Conservation (phyloP, 2,888 invertebrate species). For the Flabesymbios commensalis region DNA sequence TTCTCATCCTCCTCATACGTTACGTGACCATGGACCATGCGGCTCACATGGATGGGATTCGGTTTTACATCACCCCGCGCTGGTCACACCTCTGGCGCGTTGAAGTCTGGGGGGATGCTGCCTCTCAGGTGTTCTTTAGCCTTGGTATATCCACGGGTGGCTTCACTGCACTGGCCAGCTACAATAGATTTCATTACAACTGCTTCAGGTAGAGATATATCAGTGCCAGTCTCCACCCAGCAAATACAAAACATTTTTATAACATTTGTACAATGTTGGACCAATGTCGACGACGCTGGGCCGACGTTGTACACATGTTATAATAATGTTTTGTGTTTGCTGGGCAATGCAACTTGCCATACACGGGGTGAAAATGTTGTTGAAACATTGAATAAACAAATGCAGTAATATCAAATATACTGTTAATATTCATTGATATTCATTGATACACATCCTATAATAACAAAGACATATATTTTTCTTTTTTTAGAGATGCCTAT, state of each 20-base stretch:
- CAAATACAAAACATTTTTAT: no score
- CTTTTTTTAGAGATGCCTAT: constrained; percentile 55
- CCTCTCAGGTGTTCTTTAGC: constrained; percentile 28
- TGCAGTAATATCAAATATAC: no score
- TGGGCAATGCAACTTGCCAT: no score
- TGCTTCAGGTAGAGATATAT: constrained; percentile 37
- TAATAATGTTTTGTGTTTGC: no score
- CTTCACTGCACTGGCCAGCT: constrained; percentile 24
- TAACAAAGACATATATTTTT: no score
- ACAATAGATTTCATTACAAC: constrained; percentile 28
- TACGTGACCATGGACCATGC: constrained; percentile 41
- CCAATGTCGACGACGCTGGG: no score
- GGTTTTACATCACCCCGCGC: constrained; percentile 32
- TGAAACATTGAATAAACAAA: no score
- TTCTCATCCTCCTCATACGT: constrained; percentile 47
- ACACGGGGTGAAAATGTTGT: no score
- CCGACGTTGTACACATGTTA: no score
- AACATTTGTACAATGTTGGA: no score
- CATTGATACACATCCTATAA: no score
- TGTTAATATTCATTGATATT: no score
- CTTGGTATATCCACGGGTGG: constrained; percentile 29
- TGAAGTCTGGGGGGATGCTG: constrained; percentile 28
- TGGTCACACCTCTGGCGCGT: constrained; percentile 19
- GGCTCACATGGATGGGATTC: constrained; percentile 49
- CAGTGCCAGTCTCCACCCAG: not conserved